Percentiles rank a stretch among this genome's conserved stretches.
Conservation (phyloP, 1,140 invertebrate species). For the Solen grandis region DNA sequence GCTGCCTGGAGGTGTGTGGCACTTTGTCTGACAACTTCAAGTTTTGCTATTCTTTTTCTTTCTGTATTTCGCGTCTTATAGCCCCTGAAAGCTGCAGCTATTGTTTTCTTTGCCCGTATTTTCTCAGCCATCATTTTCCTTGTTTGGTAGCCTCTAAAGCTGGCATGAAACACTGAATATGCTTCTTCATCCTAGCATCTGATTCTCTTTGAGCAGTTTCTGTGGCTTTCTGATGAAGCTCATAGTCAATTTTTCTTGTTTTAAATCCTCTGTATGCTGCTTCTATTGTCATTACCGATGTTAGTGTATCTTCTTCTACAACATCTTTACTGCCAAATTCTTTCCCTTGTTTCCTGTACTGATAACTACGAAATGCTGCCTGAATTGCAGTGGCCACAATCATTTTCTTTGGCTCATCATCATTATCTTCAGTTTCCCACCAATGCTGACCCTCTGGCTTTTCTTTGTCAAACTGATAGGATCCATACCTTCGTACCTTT, state of each 20-base stretch:
- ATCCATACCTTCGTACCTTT: slow-evolving; percentile 39
- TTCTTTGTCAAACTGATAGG: slow-evolving; percentile 26
- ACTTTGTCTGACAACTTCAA: slow-evolving; percentile 35
- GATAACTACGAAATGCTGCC: background rate
- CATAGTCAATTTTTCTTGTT: slow-evolving; percentile 31
- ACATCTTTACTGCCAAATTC: too few species aligned
- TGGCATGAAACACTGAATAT: too few species aligned
- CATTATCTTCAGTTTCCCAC: slow-evolving; percentile 28
- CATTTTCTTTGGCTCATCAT: background rate
- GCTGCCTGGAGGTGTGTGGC: slow-evolving; percentile 38
- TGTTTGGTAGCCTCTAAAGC: too few species aligned
- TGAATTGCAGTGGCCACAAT: background rate
- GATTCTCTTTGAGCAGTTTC: too few species aligned
- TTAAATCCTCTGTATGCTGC: slow-evolving; percentile 28
- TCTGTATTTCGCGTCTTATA: too few species aligned
- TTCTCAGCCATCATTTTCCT: too few species aligned
- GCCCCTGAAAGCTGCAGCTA: too few species aligned
- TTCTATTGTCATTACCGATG: too few species aligned
- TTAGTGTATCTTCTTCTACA: background rate
- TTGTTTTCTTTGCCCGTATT: too few species aligned
- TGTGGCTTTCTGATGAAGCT: too few species aligned
- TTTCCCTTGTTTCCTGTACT: background rate
- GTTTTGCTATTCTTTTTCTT: too few species aligned
- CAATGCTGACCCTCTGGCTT: slow-evolving; percentile 7
- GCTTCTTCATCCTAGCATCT: too few species aligned